phyloP scores from a whole-genome alignment of 2,888 invertebrate species.

The Nephrotoma guestfalica region DNA sequence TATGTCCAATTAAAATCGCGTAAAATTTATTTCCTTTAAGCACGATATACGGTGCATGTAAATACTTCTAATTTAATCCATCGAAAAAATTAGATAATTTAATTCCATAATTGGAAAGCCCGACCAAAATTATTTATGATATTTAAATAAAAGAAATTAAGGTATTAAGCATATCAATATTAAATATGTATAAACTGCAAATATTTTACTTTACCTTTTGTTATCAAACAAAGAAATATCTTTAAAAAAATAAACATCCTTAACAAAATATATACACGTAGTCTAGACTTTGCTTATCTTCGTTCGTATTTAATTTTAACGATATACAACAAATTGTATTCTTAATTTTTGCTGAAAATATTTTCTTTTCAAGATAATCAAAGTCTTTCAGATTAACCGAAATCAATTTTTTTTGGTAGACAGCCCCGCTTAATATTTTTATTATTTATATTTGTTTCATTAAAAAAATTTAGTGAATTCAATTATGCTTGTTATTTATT shows the following conservation, averaged over 20 bases:
- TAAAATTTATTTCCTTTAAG: not conserved
- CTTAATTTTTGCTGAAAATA: not conserved
- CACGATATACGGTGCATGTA: not conserved
- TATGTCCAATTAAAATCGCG: not conserved
- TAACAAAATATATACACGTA: not conserved
- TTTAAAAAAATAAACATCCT: not conserved
- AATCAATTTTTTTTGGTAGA: not conserved
- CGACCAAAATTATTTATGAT: not conserved
- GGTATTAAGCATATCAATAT: not conserved
- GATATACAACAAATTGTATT: not conserved
- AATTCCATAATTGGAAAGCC: not conserved
- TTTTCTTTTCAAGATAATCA: not conserved
- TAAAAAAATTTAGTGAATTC: not conserved
- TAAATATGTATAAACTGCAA: not conserved
- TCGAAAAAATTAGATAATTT: not conserved
- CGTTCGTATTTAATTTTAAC: not conserved
- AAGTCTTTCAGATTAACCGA: not conserved
- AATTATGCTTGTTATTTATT: not conserved
- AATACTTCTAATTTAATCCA: not conserved
- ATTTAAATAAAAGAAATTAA: not conserved
- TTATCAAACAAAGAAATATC: not conserved
- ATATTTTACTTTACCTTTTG: not conserved
- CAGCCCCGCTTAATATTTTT: not conserved
- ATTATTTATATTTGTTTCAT: not conserved
- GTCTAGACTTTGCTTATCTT: not conserved